Evolutionary conservation across 2,888 invertebrate genomes (phyloP).

Genomic region (Thyatira batis): DNA sequence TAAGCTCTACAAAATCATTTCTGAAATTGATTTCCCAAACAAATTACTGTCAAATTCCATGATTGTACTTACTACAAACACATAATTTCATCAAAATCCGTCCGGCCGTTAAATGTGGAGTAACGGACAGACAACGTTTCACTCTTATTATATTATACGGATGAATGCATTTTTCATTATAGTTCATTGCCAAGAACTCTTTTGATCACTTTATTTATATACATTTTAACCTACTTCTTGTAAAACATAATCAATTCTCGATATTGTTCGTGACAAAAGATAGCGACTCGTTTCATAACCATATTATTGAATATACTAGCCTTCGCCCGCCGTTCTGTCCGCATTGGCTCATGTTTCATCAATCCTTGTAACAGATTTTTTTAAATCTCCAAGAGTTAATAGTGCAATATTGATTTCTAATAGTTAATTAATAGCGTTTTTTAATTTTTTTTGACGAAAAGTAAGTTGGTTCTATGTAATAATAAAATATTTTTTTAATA

Average conservation of each 20-base stretch:
- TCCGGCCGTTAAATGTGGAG: constrained; percentile 1
- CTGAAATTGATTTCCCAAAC: no score
- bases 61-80: background rate
- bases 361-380: constrained; percentile 5
- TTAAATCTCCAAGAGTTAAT: constrained; percentile 1
- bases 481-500: no score
- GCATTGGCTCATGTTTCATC: constrained; percentile 2
- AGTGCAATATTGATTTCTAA: background rate
- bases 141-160: constrained; percentile 5
- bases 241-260: constrained; percentile 3
- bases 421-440: background rate
- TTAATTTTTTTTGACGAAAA: background rate
- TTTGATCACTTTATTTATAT: background rate
- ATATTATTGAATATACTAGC: background rate
- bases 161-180: constrained; percentile 5
- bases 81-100: background rate
- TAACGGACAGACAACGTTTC: background rate
- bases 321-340: constrained; percentile 1
- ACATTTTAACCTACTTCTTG: constrained; percentile 1
- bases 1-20: no score
- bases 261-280: constrained; percentile 3
- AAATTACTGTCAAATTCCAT: background rate
- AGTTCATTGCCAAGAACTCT: constrained; percentile 5
- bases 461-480: no score
- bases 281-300: constrained; percentile 2